Evolutionary conservation across 2,113 vertebrate species (phyloP), one percentile per base, ranked within the genome.

Genomic region (Hiodon alosoides): DNA sequence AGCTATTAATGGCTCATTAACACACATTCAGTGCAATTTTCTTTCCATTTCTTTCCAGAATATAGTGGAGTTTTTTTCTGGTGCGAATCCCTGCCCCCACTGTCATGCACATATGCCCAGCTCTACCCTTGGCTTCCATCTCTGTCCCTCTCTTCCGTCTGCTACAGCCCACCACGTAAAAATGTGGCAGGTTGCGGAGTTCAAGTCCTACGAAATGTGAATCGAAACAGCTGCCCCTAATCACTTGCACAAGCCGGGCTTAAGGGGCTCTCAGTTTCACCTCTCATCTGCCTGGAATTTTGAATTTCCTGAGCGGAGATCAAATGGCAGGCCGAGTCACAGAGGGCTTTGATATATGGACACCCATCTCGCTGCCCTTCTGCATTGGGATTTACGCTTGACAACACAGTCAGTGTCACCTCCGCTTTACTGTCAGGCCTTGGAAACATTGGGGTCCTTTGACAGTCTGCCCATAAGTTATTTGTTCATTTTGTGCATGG

Each of bases 151-250:
- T 73, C 48, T 71, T 73, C 31, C 80, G 79, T 85, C 78, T 83
- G 46, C 71, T 67, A 77, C n/a, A 89, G 84, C 67, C 69, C 85
- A 79, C 77, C 71, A 69, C 76, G 75, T 86, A 91, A 90, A 92
- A 91, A 90, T 88, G 84, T 81, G 79, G 82, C 87, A 89, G 87
- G 89, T 91, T 93, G 90, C 82, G 86, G 87, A 93, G 90, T 91
- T 93, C 90, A 92, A 91, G 90, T 90, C 85, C 83, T 90, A 74
- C 80, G 79, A 89, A 92, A 92, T 83, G 88, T 90, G 91, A 95
- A 93, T 91, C 86, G 77, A 93, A 94, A 93, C 91, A 94, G 89
- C 93, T 93, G 87, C 79, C 80, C 80, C 78, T 93, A 93, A 94
- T 92, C 88, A 92, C 83, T 86, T 89, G 82, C 88, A 91, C 86